phyloP scores from a whole-genome alignment of 2,797 vertebrate species.

The Cirrhinus molitorella region DNA sequence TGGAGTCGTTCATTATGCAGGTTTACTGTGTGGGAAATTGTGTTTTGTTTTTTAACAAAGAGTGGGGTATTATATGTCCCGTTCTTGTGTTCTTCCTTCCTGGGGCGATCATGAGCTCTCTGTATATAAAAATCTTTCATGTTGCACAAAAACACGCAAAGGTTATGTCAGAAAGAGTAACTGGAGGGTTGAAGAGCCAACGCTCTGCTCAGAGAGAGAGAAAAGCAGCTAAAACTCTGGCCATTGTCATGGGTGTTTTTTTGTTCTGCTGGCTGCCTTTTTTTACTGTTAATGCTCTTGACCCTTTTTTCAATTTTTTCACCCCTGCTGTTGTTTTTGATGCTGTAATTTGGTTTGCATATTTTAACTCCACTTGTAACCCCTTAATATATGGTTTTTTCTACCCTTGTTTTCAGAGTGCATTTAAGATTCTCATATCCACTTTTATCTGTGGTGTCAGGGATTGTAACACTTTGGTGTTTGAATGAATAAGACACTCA shows the following conservation, averaged over 20 bases:
- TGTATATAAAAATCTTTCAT: conserved; percentile 45
- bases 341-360: conserved; percentile 25
- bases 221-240: conserved; percentile 57
- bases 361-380: conserved; percentile 40
- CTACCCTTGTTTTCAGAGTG: conserved; percentile 34
- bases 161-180: conserved; percentile 44
- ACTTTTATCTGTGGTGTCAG: neutral
- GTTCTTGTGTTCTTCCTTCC: conserved; percentile 37
- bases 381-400: conserved; percentile 46
- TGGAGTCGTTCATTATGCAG: conserved; percentile 28
- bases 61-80: neutral
- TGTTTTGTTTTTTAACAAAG: conserved; percentile 25
- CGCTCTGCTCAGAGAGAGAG: conserved; percentile 34
- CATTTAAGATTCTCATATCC: conserved; percentile 27
- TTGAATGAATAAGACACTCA: neutral
- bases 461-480: neutral
- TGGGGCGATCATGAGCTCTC: conserved; percentile 41
- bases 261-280: conserved; percentile 53
- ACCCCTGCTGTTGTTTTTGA: conserved; percentile 33
- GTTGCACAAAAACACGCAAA: conserved; percentile 53
- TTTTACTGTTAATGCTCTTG: conserved; percentile 12
- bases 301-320: conserved; percentile 10
- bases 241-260: conserved; percentile 51
- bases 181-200: neutral
- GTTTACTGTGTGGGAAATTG: conserved; percentile 42